These are phyloP conservation scores for Astyanax mexicanus DNA, from an alignment of 2,797 vertebrate genomes.

Conservation along the genomic window DNA sequence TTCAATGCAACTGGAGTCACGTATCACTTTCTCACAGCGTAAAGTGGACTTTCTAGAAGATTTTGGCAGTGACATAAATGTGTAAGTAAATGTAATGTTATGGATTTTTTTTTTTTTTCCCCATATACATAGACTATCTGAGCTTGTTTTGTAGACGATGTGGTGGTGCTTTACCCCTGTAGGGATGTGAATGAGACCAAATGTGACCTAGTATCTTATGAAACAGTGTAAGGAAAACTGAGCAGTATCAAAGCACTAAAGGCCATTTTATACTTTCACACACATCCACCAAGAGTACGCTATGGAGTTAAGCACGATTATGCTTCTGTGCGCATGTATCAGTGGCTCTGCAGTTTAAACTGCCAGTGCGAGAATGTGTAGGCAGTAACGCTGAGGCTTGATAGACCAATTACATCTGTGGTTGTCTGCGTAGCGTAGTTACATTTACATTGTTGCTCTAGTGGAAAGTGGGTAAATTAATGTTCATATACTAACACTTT, in stretches of 20 bases:
- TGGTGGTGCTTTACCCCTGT: not conserved
- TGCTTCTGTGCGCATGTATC: too few species aligned
- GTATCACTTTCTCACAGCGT: conserved; percentile 92
- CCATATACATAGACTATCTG: too few species aligned
- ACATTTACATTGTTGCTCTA: not conserved
- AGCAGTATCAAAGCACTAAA: not conserved
- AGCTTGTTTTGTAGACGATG: not conserved
- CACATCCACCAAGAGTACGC: too few species aligned
- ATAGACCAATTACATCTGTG: too few species aligned
- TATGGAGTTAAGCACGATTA: too few species aligned
- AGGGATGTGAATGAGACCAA: not conserved
- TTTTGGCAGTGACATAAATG: conserved; percentile 93
- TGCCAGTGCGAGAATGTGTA: too few species aligned
- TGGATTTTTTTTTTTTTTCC: too few species aligned
- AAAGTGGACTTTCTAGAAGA: conserved; percentile 99
- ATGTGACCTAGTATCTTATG: not conserved
- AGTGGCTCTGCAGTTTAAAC: too few species aligned
- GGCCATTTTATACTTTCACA: too few species aligned
- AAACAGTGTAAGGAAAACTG: not conserved
- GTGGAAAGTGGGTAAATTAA: not conserved
- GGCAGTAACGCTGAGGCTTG: too few species aligned
- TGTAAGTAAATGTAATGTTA: conserved; percentile 76
- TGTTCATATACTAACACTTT: not conserved
- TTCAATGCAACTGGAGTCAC: conserved; percentile 86
- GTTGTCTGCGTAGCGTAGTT: not conserved